These are phyloP conservation scores for Brachyptera risi DNA, from an alignment of 2,888 invertebrate genomes.

Conservation along the genomic window DNA sequence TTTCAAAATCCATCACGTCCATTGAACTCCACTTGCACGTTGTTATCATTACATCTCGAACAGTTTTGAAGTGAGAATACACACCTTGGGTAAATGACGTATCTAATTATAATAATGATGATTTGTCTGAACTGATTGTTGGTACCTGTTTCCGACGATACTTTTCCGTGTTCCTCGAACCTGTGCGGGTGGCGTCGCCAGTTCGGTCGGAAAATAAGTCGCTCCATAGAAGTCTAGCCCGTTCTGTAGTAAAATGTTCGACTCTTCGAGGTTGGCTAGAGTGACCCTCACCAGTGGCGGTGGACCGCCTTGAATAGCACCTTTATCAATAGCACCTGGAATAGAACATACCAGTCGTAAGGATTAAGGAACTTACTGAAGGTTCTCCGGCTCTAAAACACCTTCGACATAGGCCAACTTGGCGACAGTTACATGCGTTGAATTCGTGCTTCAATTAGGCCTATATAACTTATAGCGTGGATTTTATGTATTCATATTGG, in stretches of 20 bases:
- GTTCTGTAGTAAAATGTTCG: conserved; percentile 72
- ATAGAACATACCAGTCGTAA: neutral
- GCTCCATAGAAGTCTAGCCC: conserved; percentile 85
- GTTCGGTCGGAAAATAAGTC: conserved; percentile 81
- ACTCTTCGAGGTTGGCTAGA: conserved; percentile 70
- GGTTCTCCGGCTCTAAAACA: neutral
- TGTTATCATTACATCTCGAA: too few species aligned
- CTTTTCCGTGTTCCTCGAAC: conserved; percentile 43
- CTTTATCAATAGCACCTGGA: conserved; percentile 8
- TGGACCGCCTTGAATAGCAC: conserved; percentile 11
- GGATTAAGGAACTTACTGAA: neutral
- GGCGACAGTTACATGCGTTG: neutral
- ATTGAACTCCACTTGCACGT: too few species aligned
- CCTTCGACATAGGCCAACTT: neutral
- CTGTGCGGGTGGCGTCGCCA: conserved; percentile 56
- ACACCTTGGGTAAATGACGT: too few species aligned
- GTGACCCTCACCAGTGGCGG: conserved; percentile 62
- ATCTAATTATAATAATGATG: too few species aligned
- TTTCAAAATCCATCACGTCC: too few species aligned
- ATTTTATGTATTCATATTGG: too few species aligned
- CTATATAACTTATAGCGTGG: too few species aligned
- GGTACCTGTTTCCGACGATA: conserved; percentile 41
- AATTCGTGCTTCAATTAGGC: neutral
- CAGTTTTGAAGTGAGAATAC: too few species aligned
- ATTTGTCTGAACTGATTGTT: too few species aligned